Percentiles rank a stretch among this genome's conserved stretches.
phyloP scores from a whole-genome alignment of 2,888 invertebrate genomes.

The Camponotus fellah region DNA sequence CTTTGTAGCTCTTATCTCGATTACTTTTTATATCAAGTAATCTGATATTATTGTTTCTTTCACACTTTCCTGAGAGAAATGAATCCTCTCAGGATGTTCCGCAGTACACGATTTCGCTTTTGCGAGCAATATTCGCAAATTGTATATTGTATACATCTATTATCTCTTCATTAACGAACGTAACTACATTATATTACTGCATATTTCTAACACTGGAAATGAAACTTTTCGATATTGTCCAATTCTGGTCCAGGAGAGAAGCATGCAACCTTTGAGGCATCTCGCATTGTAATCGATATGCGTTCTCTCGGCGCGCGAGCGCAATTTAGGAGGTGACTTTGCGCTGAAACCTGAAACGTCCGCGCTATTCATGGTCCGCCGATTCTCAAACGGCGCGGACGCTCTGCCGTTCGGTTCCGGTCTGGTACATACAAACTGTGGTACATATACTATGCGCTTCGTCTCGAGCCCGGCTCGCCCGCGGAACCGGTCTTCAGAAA shows the following conservation, averaged over 20 bases:
- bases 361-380: conserved; percentile 59
- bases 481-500: conserved; percentile 62
- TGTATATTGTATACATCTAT: background rate
- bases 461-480: conserved; percentile 56
- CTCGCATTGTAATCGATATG: background rate
- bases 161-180: background rate
- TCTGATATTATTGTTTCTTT: background rate
- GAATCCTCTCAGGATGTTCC: background rate
- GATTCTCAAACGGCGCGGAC: conserved; percentile 33
- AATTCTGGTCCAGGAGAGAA: background rate
- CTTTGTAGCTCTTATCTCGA: background rate
- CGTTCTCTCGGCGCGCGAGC: background rate
- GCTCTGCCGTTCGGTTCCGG: conserved; percentile 68
- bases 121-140: background rate
- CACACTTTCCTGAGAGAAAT: background rate
- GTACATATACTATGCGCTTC: background rate
- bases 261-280: background rate
- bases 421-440: conserved; percentile 64
- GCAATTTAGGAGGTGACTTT: background rate
- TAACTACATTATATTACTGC: no score
- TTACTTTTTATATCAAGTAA: conserved; percentile 6
- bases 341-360: conserved; percentile 62
- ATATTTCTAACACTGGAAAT: background rate
- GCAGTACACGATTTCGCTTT: background rate
- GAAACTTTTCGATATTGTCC: background rate